Percentiles rank a stretch among this genome's conserved stretches.
phyloP scores from a whole-genome alignment of 2,888 invertebrate genomes.

The Ectobius pallidus region DNA sequence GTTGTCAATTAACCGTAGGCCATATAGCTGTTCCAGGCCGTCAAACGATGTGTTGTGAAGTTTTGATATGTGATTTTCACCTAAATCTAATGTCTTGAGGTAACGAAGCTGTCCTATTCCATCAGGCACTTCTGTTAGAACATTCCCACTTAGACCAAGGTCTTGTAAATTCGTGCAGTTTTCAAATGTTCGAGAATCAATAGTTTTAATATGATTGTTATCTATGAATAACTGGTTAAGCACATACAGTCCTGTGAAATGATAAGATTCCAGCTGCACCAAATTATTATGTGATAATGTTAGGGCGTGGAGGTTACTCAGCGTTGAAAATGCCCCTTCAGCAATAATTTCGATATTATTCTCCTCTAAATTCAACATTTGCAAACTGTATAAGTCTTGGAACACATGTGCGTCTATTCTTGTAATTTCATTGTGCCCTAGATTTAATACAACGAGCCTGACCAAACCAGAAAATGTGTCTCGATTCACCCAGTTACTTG shows the following conservation, averaged over 20 bases:
- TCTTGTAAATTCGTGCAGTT: constrained; percentile 81
- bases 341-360: constrained; percentile 73
- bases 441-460: constrained; percentile 74
- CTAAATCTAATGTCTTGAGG: constrained; percentile 78
- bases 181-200: constrained; percentile 74
- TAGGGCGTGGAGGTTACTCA: constrained; percentile 78
- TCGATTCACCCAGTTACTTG: constrained; percentile 78
- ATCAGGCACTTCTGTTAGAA: constrained; percentile 70
- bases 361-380: constrained; percentile 74
- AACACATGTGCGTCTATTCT: constrained; percentile 74
- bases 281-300: constrained; percentile 76
- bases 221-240: constrained; percentile 76
- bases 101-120: constrained; percentile 72
- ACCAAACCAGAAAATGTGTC: constrained; percentile 78
- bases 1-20: constrained; percentile 80
- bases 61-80: constrained; percentile 77
- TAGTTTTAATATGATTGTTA: constrained; percentile 71
- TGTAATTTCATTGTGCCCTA: constrained; percentile 74
- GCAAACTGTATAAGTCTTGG: constrained; percentile 75
- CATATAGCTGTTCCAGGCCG: constrained; percentile 75
- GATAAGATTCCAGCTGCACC: constrained; percentile 68
- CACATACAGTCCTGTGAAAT: constrained; percentile 75
- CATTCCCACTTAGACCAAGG: constrained; percentile 76
- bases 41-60: constrained; percentile 75
- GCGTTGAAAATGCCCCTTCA: constrained; percentile 74